Conservation (phyloP, 30 jellyfish, hydroid and myxozoan species). For the Cassiopea andromeda region DNA sequence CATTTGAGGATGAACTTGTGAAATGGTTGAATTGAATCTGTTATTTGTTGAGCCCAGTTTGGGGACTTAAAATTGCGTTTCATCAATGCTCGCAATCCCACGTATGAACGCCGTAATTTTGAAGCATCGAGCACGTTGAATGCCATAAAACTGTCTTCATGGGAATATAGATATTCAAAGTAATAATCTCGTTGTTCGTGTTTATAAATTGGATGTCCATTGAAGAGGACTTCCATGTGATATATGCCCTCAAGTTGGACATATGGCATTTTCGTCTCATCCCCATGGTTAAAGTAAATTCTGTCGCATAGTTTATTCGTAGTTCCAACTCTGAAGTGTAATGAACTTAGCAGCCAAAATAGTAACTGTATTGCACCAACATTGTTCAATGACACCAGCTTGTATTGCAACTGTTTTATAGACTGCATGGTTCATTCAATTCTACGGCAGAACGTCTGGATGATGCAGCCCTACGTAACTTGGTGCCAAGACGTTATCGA, state of each 20-base stretch:
- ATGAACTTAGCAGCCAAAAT: no score
- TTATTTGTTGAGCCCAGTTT: constrained; percentile 17
- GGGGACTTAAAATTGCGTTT: not conserved
- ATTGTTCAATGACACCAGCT: no score
- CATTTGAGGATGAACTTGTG: constrained; percentile 17
- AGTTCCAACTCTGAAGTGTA: not conserved
- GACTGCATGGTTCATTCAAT: no score
- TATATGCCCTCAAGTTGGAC: constrained; percentile 48
- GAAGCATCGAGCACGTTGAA: not conserved
- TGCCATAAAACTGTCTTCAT: not conserved
- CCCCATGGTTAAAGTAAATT: constrained; percentile 32
- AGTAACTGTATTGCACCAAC: no score
- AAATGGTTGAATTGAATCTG: constrained; percentile 35
- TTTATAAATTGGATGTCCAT: constrained; percentile 20
- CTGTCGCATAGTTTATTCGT: constrained; percentile 16
- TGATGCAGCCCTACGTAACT: no score
- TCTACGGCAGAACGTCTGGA: no score
- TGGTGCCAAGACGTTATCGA: no score
- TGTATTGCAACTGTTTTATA: no score
- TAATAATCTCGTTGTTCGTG: constrained; percentile 37
- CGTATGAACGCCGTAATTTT: not conserved
- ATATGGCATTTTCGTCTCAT: constrained; percentile 47
- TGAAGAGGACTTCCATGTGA: not conserved
- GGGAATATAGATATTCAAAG: not conserved
- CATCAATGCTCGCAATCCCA: constrained; percentile 34